Evolutionary conservation across 2,797 vertebrate genomes (phyloP).

Genomic region (Phoeniculus purpureus): DNA sequence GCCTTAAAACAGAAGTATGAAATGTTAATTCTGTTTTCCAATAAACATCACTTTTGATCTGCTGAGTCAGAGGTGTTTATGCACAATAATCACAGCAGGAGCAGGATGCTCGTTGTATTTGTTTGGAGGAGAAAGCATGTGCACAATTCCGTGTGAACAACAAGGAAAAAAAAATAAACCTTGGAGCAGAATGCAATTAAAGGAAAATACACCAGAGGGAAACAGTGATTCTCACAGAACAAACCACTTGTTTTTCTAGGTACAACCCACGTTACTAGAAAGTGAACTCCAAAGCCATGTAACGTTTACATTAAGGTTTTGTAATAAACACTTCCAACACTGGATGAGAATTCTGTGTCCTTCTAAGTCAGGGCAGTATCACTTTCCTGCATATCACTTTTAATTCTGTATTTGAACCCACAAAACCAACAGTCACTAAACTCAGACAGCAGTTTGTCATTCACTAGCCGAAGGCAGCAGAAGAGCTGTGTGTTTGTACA

Average conservation of each 20-base stretch:
- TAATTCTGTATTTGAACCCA: not conserved
- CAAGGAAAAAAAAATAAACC: not conserved
- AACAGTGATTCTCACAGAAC: not conserved
- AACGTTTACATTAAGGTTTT: not conserved
- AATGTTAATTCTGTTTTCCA: slow-evolving; percentile 54
- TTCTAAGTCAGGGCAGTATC: not conserved
- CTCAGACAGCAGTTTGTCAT: not conserved
- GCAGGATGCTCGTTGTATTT: not conserved
- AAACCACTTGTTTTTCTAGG: not conserved
- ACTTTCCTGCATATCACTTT: not conserved
- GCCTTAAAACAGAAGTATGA: not conserved
- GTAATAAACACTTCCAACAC: not conserved
- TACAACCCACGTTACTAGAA: not conserved
- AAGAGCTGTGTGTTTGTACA: not conserved
- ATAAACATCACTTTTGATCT: slow-evolving; percentile 50
- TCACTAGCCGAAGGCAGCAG: not conserved
- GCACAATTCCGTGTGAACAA: not conserved
- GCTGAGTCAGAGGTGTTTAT: slow-evolving; percentile 43
- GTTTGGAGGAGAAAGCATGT: slow-evolving; percentile 8
- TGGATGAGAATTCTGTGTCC: not conserved
- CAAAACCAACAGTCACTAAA: not conserved
- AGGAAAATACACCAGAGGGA: not conserved
- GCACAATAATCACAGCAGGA: slow-evolving; percentile 41
- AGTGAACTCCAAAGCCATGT: not conserved
- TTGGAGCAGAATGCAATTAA: not conserved